Evolutionary conservation across 2,888 invertebrate species (phyloP), one percentile per base, ranked within the genome.

Genomic region (Macaria notata): DNA sequence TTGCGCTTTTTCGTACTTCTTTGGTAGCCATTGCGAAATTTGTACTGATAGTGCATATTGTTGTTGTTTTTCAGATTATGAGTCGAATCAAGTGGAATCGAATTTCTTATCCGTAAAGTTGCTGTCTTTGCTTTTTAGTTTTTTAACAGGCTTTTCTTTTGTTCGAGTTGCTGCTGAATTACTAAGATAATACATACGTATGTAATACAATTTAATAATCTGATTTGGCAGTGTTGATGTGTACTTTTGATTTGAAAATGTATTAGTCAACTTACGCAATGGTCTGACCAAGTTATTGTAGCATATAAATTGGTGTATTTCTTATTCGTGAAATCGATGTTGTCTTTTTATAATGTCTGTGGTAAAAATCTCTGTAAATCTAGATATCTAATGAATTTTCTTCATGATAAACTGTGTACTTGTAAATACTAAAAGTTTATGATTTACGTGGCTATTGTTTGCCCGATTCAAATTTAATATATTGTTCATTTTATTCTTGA

Each of bases 291-390:
- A 38, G 2, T 19, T n/a, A 8, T 8, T 5, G 44, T 69, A 75
- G 70, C 64, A 65, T 66, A 62, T 70, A 71, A 65, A 63, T 69
- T 61, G 56, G 59, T 64, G 68, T 71, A 70, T 62, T 64, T 59
- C 49, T 49, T 69, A 31, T 67, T 69, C 59, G 74, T 77, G 56
- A 68, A 62, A 69, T 79, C 68, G 73, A 67, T 78, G 78, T 78
- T 68, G 71, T 74, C 63, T 60, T 57, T 43, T 50, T 55, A 61
- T 44, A 46, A 57, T 61, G 41, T 53, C 36, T 46, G 49, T 58
- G 43, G 36, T 42, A 44, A 55, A 57, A 48, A 39, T 59, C 49
- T 59, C 59, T 46, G 49, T 49, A 41, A 29, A 47, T 38, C 4
- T 45, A 44, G 43, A 2, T 33, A 19, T 33, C 33, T 33, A 8